Evolutionary conservation across 2,113 vertebrate genomes (phyloP).

Genomic region (Gymnarchus niloticus): DNA sequence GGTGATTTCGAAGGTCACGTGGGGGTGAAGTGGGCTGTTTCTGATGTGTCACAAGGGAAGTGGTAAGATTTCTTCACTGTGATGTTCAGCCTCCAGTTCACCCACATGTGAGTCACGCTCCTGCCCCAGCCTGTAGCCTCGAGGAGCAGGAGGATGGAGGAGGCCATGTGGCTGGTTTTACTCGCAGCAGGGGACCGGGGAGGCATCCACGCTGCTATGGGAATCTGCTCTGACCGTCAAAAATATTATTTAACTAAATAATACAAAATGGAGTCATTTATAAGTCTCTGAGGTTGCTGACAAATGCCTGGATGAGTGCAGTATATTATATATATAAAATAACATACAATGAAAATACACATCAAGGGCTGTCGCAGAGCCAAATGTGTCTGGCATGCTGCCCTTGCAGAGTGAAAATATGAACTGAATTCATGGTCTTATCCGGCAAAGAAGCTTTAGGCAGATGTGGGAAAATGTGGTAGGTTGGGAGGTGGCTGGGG

Average conservation of each 20-base stretch:
- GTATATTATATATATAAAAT: too few relatives aligned
- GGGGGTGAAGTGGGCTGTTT: not conserved
- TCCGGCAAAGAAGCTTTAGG: not conserved
- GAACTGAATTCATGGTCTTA: not conserved
- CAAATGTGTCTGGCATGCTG: not conserved
- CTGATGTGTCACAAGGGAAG: too few relatives aligned
- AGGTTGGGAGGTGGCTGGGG: not conserved
- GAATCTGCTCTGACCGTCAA: not conserved
- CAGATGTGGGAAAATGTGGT: not conserved
- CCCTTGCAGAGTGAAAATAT: not conserved
- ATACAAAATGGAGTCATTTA: not conserved
- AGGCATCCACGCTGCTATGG: not conserved
- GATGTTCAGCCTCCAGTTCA: not conserved
- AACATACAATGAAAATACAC: not conserved
- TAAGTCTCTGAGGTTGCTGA: not conserved
- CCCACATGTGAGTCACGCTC: not conserved
- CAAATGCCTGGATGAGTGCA: not conserved
- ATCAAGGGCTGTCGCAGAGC: not conserved
- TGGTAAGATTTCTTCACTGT: not conserved
- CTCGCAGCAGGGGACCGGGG: not conserved
- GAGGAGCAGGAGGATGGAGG: not conserved
- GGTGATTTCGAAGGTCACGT: not conserved
- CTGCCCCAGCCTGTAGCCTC: not conserved
- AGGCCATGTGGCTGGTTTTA: not conserved
- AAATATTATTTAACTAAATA: not conserved